Percentiles rank a stretch among this genome's conserved stretches.
These are phyloP conservation scores for Peromyscus nudipes DNA, from an alignment of 2,797 vertebrate genomes.

Conservation along the genomic window DNA sequence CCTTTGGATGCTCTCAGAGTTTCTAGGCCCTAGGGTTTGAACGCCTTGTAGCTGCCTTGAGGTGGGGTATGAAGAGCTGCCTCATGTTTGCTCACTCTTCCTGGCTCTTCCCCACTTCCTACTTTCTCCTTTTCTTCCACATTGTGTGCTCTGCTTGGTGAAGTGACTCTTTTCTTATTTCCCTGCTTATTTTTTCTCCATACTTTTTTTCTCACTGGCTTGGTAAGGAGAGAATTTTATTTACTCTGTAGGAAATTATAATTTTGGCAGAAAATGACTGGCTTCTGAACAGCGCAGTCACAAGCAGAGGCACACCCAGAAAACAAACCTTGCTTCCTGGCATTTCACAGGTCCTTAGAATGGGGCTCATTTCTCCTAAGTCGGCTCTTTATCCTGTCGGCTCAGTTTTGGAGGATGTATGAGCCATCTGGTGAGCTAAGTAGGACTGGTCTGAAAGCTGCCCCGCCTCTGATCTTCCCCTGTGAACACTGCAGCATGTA, in stretches of 20 bases:
- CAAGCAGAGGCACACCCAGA: conserved; percentile 75
- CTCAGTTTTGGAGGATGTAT: not conserved
- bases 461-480: not conserved
- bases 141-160: not conserved
- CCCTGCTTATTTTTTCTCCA: not conserved
- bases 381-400: not conserved
- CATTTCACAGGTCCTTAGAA: not conserved
- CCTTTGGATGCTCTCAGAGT: not conserved
- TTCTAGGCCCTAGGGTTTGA: not conserved
- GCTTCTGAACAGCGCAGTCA: conserved; percentile 58
- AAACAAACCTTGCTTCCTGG: conserved; percentile 36
- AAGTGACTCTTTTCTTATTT: not conserved
- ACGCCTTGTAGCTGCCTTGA: not conserved
- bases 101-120: not conserved
- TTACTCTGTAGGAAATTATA: conserved; percentile 62
- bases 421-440: not conserved
- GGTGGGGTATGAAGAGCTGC: not conserved
- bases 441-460: not conserved
- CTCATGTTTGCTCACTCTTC: not conserved
- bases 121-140: not conserved
- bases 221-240: conserved; percentile 73
- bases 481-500: not conserved
- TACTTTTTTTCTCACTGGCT: conserved; percentile 11
- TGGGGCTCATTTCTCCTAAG: not conserved
- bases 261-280: conserved; percentile 80